Percentiles rank a stretch among this genome's conserved stretches.
These are phyloP conservation scores for Aepyceros melampus DNA, from an alignment of 2,113 vertebrate genomes.

Conservation along the genomic window DNA sequence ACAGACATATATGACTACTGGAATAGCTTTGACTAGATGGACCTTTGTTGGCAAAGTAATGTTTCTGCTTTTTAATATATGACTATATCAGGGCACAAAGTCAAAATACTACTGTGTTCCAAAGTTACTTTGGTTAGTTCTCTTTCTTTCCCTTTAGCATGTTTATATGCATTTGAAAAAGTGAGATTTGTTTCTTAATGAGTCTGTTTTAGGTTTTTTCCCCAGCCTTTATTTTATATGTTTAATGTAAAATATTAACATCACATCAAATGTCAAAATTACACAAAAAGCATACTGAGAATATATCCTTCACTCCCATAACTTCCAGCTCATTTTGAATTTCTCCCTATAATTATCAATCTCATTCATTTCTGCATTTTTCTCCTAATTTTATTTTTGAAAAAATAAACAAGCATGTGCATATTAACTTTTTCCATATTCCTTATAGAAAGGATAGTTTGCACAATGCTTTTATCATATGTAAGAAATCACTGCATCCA, in stretches of 20 bases:
- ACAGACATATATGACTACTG: background rate
- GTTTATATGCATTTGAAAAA: background rate
- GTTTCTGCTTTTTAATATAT: background rate
- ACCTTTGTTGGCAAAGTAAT: background rate
- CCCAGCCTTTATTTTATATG: background rate
- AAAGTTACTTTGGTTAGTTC: background rate
- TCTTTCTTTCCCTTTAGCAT: background rate
- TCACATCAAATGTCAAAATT: background rate
- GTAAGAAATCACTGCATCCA: background rate
- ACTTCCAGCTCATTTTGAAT: background rate
- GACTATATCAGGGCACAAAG: background rate
- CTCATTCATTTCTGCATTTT: background rate
- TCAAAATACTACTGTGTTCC: background rate
- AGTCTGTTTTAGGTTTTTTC: background rate
- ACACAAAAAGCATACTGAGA: background rate
- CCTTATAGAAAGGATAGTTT: background rate
- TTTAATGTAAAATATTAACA: background rate
- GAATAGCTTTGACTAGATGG: background rate
- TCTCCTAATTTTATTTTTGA: background rate
- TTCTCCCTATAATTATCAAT: background rate
- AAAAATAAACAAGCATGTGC: background rate
- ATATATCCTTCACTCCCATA: background rate
- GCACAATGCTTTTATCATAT: background rate
- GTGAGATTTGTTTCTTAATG: background rate
- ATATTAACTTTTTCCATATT: background rate